phyloP scores from a whole-genome alignment of 2,113 vertebrate species.

The Colius striatus region DNA sequence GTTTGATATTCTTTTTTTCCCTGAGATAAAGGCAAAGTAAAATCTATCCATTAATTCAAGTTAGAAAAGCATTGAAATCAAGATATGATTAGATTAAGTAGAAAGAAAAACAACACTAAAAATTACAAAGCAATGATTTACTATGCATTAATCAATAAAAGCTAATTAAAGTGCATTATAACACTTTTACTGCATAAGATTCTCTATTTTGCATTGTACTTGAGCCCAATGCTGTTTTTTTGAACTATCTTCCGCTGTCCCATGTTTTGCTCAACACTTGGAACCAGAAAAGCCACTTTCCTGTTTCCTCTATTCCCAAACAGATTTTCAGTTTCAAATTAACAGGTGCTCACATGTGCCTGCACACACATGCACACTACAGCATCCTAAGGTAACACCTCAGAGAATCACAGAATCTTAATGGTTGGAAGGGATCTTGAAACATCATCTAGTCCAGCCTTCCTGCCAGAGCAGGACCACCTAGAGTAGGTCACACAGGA shows the following conservation, averaged over 20 bases:
- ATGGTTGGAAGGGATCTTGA: too few species aligned
- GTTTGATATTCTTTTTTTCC: not conserved
- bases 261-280: constrained; percentile 4
- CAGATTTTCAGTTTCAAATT: not conserved
- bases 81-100: not conserved
- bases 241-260: not conserved
- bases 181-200: not conserved
- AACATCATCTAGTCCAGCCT: too few species aligned
- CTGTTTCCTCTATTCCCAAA: constrained; percentile 19
- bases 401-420: not conserved
- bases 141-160: not conserved
- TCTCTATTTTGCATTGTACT: not conserved
- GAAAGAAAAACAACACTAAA: not conserved
- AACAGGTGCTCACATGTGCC: not conserved
- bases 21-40: not conserved
- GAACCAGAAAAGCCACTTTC: constrained; percentile 24
- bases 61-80: not conserved
- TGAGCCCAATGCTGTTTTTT: not conserved
- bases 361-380: not conserved
- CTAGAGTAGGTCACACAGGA: not conserved
- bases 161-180: not conserved
- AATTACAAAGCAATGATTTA: not conserved
- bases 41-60: not conserved
- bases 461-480: too few species aligned
- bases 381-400: not conserved